Percentiles rank a stretch among this genome's conserved stretches.
Evolutionary conservation across 2,797 vertebrate species (phyloP).

Genomic region (Rhabdomys pumilio): DNA sequence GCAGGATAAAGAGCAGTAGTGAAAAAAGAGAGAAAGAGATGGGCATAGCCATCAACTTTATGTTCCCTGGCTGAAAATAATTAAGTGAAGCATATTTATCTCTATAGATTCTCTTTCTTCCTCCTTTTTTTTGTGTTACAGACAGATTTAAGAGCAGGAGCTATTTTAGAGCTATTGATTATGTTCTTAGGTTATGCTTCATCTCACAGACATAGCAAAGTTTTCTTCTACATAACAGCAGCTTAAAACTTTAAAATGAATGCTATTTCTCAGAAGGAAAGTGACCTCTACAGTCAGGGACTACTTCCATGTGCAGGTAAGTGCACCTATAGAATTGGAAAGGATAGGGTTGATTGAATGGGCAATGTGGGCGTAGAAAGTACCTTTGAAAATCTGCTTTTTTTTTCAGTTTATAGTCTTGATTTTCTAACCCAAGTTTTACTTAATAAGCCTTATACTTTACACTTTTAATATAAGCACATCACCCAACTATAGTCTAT

Average conservation of each 20-base stretch:
- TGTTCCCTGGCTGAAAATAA: neutral
- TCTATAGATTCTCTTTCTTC: neutral
- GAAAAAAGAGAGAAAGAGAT: no score
- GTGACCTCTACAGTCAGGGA: neutral
- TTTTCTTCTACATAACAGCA: neutral
- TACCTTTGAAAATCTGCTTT: neutral
- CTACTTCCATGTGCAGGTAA: neutral
- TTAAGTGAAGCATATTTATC: neutral
- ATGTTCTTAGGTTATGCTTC: neutral
- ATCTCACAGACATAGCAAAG: neutral
- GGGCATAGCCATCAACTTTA: neutral
- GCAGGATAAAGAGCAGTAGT: neutral
- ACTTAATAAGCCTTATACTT: neutral
- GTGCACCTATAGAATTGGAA: neutral
- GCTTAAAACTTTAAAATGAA: conserved; percentile 48
- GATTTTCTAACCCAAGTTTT: neutral
- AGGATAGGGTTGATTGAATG: no score
- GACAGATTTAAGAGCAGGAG: neutral
- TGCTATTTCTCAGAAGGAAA: neutral
- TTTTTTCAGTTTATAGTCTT: neutral
- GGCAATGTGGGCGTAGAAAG: neutral
- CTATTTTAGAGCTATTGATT: conserved; percentile 17
- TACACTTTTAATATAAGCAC: neutral
- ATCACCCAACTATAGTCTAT: neutral
- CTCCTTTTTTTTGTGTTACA: neutral